Conservation (phyloP, 2,113 vertebrate genomes). For the Cynoglossus semilaevis region DNA sequence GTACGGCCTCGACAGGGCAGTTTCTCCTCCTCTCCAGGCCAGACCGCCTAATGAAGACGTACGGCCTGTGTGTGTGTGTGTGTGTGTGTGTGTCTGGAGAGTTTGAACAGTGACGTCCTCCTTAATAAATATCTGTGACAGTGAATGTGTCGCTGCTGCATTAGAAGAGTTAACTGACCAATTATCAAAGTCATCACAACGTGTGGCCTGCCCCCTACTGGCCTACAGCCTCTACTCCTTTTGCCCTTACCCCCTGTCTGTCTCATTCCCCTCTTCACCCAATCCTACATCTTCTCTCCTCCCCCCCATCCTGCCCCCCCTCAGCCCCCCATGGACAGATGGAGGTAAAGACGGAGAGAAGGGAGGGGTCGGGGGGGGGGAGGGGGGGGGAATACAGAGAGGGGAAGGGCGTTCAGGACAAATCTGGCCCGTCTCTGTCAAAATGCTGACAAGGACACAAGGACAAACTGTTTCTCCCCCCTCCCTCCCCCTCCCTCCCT, state of each 20-base stretch:
- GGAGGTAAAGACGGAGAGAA: constrained; percentile 40
- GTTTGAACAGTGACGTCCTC: not conserved
- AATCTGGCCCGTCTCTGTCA: constrained; percentile 61
- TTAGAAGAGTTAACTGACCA: constrained; percentile 23
- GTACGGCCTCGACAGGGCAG: constrained; percentile 38
- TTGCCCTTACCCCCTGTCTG: not conserved
- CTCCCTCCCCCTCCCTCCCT: constrained; percentile 3
- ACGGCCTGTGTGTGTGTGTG: constrained; percentile 1
- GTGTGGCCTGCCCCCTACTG: constrained; percentile 13
- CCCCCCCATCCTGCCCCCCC: constrained; percentile 24
- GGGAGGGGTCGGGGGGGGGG: constrained; percentile 19
- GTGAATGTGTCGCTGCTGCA: constrained; percentile 26
- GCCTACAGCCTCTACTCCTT: constrained; percentile 39
- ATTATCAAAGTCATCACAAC: constrained; percentile 36
- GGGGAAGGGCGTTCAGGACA: constrained; percentile 67
- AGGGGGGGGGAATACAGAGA: constrained; percentile 41
- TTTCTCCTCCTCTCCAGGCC: constrained; percentile 25
- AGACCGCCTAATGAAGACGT: constrained; percentile 60
- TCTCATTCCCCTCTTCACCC: constrained; percentile 11
- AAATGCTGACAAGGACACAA: constrained; percentile 72
- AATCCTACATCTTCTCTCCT: constrained; percentile 28
- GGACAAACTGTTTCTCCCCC: constrained; percentile 20
- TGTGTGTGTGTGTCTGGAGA: constrained; percentile 24
- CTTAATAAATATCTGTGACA: not conserved
- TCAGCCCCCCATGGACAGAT: constrained; percentile 47